A percentile compares a stretch with the other conserved stretches of the same genome.
Evolutionary conservation across 2,113 vertebrate species (phyloP).

Genomic region (Malaclemys terrapin): DNA sequence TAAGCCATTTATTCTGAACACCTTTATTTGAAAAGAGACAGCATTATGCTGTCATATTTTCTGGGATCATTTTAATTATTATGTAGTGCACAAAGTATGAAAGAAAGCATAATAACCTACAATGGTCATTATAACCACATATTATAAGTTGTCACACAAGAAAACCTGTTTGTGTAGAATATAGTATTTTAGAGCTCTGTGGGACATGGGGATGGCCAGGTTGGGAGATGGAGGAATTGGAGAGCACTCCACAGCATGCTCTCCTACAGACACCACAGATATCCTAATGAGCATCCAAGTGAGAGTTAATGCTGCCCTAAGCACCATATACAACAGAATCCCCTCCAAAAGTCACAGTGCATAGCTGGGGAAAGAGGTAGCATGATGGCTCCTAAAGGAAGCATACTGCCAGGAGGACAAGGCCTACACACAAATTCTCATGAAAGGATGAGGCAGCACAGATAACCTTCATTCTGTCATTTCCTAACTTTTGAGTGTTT

Average conservation of each 20-base stretch:
- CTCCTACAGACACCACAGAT: not conserved
- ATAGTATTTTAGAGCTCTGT: not conserved
- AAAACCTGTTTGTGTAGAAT: conserved; percentile 12
- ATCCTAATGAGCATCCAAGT: not conserved
- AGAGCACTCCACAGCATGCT: not conserved
- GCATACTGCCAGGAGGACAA: not conserved
- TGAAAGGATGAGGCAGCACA: not conserved
- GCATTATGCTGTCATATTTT: not conserved
- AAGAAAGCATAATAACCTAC: not conserved
- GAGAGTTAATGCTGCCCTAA: not conserved
- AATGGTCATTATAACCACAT: not conserved
- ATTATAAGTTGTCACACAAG: not conserved
- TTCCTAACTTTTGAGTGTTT: not conserved
- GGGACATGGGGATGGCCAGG: not conserved
- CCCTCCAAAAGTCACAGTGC: not conserved
- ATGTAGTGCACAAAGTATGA: not conserved
- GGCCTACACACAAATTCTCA: not conserved
- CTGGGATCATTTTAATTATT: conserved; percentile 33
- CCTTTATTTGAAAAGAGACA: conserved; percentile 26
- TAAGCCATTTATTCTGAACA: conserved; percentile 39
- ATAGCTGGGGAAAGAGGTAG: accelerated
- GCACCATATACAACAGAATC: not conserved
- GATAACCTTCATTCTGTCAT: not conserved
- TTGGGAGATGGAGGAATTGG: conserved; percentile 3
- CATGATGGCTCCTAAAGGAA: not conserved